Evolutionary conservation across 2,113 vertebrate genomes (phyloP), one percentile per base, ranked within the genome.

Genomic region (Albula glossodonta): DNA sequence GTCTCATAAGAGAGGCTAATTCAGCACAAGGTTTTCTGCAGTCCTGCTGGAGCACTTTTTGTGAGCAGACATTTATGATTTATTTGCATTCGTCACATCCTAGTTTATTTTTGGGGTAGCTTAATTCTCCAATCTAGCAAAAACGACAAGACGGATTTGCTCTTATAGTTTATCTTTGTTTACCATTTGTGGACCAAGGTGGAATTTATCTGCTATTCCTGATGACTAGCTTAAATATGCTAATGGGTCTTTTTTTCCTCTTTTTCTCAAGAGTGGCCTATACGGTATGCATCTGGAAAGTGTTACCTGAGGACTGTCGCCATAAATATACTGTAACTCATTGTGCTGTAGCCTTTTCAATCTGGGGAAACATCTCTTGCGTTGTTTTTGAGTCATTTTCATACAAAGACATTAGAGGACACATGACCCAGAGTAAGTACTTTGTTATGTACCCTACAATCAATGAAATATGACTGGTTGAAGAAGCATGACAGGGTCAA

Each of bases 401-500:
- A 41, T 41, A 41, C 31, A 41, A 41, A 41, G 31, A 41, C 31
- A 41, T 41, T 41, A 41, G 31, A 41, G 31, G 31, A 41, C 31
- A 41, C 31, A 41, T 41, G 31, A 41, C 31, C 31, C 31, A 41
- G 31, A 41, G 31, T 41, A 41, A 41, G 31, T 41, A 41, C 31
- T 84, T 48, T 52, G 74, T 87, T 51, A 79, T 87, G 93, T 89
- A 88, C 86, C 91, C 89, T 89, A n/a, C 19, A 70, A 5, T 70
- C 17, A 4, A n/a, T 8, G 22, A n/a, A 63, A 82, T 86, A n/a
- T 81, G 25, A 85, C 85, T 79, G 53, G 19, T 91, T 60, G 4
- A 22, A 22, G 5, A 70, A 70, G n/a, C 53, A 56, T 9, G 53
- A 22, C 22, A n/a, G 70, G 22, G 70, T 31, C 7, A n/a, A 5